Base-by-base conservation (phyloP, 2,113 vertebrate genomes). In the Peucedramus taeniatus region DNA sequence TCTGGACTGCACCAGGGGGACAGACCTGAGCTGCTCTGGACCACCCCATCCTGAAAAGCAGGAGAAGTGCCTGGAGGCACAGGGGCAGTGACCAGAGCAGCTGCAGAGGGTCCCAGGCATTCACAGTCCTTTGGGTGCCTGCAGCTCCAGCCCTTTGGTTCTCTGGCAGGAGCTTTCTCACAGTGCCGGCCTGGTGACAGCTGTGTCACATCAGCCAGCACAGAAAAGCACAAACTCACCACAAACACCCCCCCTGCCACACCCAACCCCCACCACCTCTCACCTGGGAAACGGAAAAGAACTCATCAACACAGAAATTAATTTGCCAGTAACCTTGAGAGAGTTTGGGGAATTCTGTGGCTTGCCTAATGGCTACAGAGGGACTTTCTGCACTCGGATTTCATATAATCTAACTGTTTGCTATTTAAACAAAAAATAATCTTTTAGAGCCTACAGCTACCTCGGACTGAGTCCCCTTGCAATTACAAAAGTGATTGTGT, bases 381-480 rank as follows among this genome's bases (percentile, higher is more conserved):
- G 59, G 78, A 84, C 37, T 37, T 91, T 33, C 11, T 56, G 78
- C n/a, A 16, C 44, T 68, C 74, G 70, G 78, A 44, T 85, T 80
- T 83, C 57, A 61, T 1, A 0, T 72, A 83, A 92, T 89, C 70
- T 74, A 74, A 51, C 65, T 91, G 76, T 81, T 94, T 85, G 90
- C 89, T 93, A 57, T 63, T 81, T 92, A 94, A 94, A 94, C 77
- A 93, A 72, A 95, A 91, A 72, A 64, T 64, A 93, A 92, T 85
- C 86, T 60, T 68, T 63, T 7, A 61, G 28, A 75, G 47, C 56
- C 64, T 76, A 33, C 40, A 79, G 10, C 40, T 89, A 61, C 45
- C 94, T 93, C 22, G 4, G 31, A 8, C 66, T 28, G 50, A 84
- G 57, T 68, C 57, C 65, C 87, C 37, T 71, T 65, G 69, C 86